Evolutionary conservation across 2,113 vertebrate species (phyloP).

Genomic region (Myotis brandtii): DNA sequence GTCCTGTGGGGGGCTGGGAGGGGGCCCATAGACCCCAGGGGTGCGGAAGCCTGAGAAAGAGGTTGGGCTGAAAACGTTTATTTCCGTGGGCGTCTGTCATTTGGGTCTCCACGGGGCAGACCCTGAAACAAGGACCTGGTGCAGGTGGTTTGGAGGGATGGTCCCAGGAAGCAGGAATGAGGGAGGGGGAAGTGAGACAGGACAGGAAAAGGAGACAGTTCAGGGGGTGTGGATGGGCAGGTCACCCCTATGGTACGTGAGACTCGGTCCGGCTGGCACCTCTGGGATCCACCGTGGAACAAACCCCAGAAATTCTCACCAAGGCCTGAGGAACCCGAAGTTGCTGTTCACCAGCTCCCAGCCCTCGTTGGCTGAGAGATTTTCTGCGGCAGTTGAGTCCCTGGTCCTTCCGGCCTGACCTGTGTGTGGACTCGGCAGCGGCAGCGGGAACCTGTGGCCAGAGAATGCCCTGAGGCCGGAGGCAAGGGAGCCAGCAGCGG

Average conservation of each 20-base stretch:
- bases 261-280: neutral
- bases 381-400: neutral
- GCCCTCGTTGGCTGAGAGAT: neutral
- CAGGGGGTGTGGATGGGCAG: neutral
- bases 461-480: neutral
- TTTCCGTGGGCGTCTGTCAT: neutral
- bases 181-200: neutral
- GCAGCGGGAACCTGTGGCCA: too few species aligned
- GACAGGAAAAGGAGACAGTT: neutral
- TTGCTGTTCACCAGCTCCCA: neutral
- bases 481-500: neutral
- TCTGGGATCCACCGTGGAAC: neutral
- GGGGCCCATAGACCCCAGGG: too few species aligned
- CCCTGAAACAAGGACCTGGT: neutral
- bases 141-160: too few species aligned
- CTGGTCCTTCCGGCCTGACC: neutral
- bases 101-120: neutral
- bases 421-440: neutral
- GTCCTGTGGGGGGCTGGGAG: rapidly evolving
- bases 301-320: neutral
- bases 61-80: neutral
- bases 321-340: neutral
- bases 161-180: neutral
- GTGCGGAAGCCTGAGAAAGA: neutral
- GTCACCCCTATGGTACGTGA: neutral